Evolutionary conservation across 2,888 invertebrate species (phyloP).

Genomic region (Timema cristinae): DNA sequence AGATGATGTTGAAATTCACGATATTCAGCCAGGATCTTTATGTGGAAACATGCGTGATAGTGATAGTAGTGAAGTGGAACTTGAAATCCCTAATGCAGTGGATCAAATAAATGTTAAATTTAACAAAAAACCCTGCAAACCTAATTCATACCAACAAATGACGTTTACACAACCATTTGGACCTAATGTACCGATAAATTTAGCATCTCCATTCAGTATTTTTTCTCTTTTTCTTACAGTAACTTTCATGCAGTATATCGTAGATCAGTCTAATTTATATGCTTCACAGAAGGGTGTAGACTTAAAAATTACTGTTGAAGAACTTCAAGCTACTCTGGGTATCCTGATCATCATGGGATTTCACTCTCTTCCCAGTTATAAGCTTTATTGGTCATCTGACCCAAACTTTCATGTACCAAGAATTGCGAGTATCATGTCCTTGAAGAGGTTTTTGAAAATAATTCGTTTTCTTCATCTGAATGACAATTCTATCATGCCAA

Average conservation of each 20-base stretch:
- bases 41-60: too few species aligned
- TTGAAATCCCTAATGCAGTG: background rate
- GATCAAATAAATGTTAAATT: background rate
- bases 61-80: background rate
- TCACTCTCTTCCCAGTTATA: slow-evolving; percentile 12
- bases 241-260: slow-evolving; percentile 4
- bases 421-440: slow-evolving; percentile 1
- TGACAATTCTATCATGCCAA: slow-evolving; percentile 15
- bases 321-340: slow-evolving; percentile 16
- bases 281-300: slow-evolving; percentile 7
- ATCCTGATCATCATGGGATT: slow-evolving; percentile 22
- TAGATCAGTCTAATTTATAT: slow-evolving; percentile 16
- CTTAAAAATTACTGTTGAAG: slow-evolving; percentile 4
- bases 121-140: background rate
- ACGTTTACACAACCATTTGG: slow-evolving; percentile 2
- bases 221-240: slow-evolving; percentile 13
- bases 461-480: slow-evolving; percentile 15
- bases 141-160: background rate
- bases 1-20: too few species aligned
- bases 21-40: too few species aligned
- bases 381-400: slow-evolving; percentile 21
- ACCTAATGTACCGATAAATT: background rate
- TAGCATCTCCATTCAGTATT: slow-evolving; percentile 4
- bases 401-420: slow-evolving; percentile 16
- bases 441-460: slow-evolving; percentile 16